Evolutionary conservation across 2,888 invertebrate genomes (phyloP), one percentile per base, ranked within the genome.

Genomic region (Oscheius sp.): DNA sequence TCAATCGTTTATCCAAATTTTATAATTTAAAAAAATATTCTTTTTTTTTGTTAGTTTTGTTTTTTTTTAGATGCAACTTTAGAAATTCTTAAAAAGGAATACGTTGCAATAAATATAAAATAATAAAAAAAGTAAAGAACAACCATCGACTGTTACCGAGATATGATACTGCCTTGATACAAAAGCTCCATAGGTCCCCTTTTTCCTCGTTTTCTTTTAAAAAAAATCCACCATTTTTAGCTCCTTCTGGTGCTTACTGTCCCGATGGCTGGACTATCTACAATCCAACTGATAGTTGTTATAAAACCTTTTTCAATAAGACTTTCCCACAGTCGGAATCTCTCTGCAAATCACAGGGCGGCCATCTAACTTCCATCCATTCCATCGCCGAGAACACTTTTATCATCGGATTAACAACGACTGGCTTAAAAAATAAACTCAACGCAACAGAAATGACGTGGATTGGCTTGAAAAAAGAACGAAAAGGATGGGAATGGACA

Each of bases 281-380:
- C 17, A 22, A 30, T n/a, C 5, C 30, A 26, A 44, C 59, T 6
- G 44, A 44, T 17, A 44, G 44, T 44, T 59, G 59, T 17, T 59
- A 59, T n/a, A 59, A n/a, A n/a, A n/a, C n/a, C 9, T 59, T 28
- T 41, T 59, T 44, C 59, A 30, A 44, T 14, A 59, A 59, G 17
- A n/a, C 20, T 26, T 59, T 59, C 28, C 14, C 24, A 24, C 28
- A 59, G 3, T 24, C 59, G 5, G 59, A 59, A 30, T 3, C 20
- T 14, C 6, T 20, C 8, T 59, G 59, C 17, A 44, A 59, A 24
- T n/a, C n/a, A 8, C 44, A 44, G 9, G 44, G 59, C n/a, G 44
- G 41, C 14, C 59, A 59, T 12, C 41, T 59, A n/a, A 20, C 59
- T n/a, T 59, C 59, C 17, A 41, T 59, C 28, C 59, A 59, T 28